A percentile compares a stretch with the other conserved stretches of the same genome.
Evolutionary conservation across 2,888 invertebrate genomes (phyloP).

Genomic region (Xestia ashworthii): DNA sequence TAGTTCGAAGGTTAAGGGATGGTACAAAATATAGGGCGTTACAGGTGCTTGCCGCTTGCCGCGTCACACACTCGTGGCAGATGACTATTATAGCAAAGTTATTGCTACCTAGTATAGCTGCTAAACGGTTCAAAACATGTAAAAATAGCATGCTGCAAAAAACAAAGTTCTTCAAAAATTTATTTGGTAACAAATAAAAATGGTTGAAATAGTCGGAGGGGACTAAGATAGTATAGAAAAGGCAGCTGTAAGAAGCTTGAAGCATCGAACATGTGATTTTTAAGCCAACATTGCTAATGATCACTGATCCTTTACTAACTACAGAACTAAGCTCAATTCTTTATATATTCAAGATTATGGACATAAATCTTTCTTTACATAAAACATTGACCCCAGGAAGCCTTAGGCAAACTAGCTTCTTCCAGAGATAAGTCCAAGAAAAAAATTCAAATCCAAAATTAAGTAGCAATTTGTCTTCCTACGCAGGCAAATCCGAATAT

Average conservation of each 20-base stretch:
- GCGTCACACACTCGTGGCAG: not conserved
- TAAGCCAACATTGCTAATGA: not conserved
- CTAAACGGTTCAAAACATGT: not conserved
- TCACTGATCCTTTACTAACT: not conserved
- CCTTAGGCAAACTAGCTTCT: slow-evolving; percentile 36
- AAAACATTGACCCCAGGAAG: slow-evolving; percentile 26
- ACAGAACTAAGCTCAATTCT: not conserved
- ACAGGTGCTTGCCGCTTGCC: not conserved
- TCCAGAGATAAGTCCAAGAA: slow-evolving; percentile 43
- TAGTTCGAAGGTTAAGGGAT: not conserved
- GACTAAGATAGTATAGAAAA: not conserved
- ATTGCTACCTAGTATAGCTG: not conserved
- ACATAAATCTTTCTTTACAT: slow-evolving; percentile 25
- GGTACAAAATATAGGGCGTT: not conserved
- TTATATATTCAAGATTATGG: slow-evolving; percentile 8
- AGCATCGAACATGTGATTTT: not conserved
- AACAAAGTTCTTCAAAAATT: not conserved
- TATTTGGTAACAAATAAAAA: not conserved
- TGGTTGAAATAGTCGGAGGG: not conserved
- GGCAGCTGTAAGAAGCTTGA: not conserved
- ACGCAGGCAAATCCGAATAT: slow-evolving; percentile 58
- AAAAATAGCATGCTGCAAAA: too few species aligned
- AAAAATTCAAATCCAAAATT: slow-evolving; percentile 59
- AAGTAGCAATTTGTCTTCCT: slow-evolving; percentile 64
- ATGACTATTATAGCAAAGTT: not conserved